Evolutionary conservation across 1,140 invertebrate species (phyloP).

Genomic region (Battus philenor): DNA sequence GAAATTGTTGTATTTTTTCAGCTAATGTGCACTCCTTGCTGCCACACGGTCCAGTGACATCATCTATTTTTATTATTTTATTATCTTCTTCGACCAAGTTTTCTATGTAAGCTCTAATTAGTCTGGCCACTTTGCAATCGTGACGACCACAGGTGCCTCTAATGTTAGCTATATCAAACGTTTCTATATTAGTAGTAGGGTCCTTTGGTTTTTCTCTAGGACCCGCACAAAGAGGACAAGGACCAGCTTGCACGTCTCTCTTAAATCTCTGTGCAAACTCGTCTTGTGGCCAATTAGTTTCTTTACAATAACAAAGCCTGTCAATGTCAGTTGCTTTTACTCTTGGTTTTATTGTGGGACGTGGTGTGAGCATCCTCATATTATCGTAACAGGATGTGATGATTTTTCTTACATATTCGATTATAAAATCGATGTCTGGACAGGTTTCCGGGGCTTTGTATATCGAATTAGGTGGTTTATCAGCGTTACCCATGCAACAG

Average conservation of each 20-base stretch:
- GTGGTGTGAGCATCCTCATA: slow-evolving; percentile 67
- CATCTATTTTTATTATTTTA: slow-evolving; percentile 47
- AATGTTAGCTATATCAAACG: slow-evolving; percentile 62
- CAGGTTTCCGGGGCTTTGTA: slow-evolving; percentile 49
- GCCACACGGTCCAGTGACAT: slow-evolving; percentile 64
- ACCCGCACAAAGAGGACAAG: slow-evolving; percentile 53
- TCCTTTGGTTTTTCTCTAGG: slow-evolving; percentile 28
- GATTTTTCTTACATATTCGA: slow-evolving; percentile 63
- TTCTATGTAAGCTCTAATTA: slow-evolving; percentile 60
- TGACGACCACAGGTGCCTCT: slow-evolving; percentile 61
- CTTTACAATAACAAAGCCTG: slow-evolving; percentile 58
- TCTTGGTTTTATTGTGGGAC: slow-evolving; percentile 51
- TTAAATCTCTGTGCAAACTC: slow-evolving; percentile 49
- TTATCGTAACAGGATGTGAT: slow-evolving; percentile 69
- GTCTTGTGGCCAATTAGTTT: slow-evolving; percentile 52
- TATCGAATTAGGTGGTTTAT: slow-evolving; percentile 56
- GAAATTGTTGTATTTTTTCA: slow-evolving; percentile 55
- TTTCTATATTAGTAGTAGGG: slow-evolving; percentile 20
- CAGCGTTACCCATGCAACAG: slow-evolving; percentile 56
- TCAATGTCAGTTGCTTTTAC: slow-evolving; percentile 63
- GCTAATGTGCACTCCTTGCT: slow-evolving; percentile 56
- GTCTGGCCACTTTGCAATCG: slow-evolving; percentile 62
- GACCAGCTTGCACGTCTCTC: slow-evolving; percentile 39
- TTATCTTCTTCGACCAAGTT: slow-evolving; percentile 61
- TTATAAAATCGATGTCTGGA: slow-evolving; percentile 55